phyloP scores from a whole-genome alignment of 2,888 invertebrate genomes.

The Parnassius mnemosyne region DNA sequence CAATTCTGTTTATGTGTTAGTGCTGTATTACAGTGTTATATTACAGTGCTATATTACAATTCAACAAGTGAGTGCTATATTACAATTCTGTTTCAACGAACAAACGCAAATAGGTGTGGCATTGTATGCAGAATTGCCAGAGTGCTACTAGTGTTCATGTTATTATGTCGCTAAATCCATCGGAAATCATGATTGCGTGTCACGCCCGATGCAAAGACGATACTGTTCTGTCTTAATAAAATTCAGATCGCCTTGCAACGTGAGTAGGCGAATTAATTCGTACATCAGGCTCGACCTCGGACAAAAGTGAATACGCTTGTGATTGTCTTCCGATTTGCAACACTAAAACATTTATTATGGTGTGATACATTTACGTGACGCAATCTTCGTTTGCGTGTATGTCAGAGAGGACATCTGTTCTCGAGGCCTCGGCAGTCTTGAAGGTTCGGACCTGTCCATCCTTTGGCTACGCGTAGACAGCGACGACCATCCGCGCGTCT shows the following conservation, averaged over 20 bases:
- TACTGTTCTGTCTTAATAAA: slow-evolving; percentile 23
- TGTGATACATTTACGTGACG: slow-evolving; percentile 14
- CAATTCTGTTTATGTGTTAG: too few species aligned
- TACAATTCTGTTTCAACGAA: slow-evolving; percentile 12
- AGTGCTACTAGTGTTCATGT: slow-evolving; percentile 22
- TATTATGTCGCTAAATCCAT: slow-evolving; percentile 29
- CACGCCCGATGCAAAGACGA: slow-evolving; percentile 27
- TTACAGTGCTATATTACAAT: too few species aligned
- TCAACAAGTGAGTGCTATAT: too few species aligned
- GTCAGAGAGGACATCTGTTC: too few species aligned
- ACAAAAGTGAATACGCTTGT: slow-evolving; percentile 24
- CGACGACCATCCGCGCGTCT: too few species aligned
- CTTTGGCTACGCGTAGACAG: too few species aligned
- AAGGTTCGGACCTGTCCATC: too few species aligned
- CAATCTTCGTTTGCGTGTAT: too few species aligned
- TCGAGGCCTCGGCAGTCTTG: too few species aligned
- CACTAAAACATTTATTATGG: background rate
- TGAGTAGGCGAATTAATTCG: slow-evolving; percentile 14
- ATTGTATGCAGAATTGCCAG: slow-evolving; percentile 21
- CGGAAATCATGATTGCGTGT: slow-evolving; percentile 31
- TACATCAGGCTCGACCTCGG: slow-evolving; percentile 21
- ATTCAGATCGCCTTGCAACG: slow-evolving; percentile 23
- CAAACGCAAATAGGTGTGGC: slow-evolving; percentile 6
- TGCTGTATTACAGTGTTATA: too few species aligned
- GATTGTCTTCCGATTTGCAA: slow-evolving; percentile 17